Percentiles rank a stretch among this genome's conserved stretches.
Evolutionary conservation across 2,888 invertebrate species (phyloP).

Genomic region (Heliconius ismenius): DNA sequence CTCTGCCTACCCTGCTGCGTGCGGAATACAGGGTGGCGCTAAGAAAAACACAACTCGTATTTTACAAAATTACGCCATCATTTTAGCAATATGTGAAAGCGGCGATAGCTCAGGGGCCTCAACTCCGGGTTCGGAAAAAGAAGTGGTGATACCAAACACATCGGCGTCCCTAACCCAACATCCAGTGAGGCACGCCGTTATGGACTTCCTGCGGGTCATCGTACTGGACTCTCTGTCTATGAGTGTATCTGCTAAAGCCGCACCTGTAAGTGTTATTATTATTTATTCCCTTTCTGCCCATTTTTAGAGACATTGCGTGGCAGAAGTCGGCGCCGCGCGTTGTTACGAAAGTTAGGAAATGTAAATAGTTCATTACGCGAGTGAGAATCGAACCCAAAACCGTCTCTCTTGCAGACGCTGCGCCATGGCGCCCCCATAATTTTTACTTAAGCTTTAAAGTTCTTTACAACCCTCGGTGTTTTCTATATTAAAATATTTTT

Average conservation of each 20-base stretch:
- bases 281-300: not conserved
- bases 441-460: too few species aligned
- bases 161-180: slow-evolving; percentile 84
- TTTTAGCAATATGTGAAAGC: slow-evolving; percentile 81
- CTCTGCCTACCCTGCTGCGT: too few species aligned
- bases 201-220: slow-evolving; percentile 96
- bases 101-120: slow-evolving; percentile 90
- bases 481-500: not conserved
- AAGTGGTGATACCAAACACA: slow-evolving; percentile 74
- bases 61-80: not conserved
- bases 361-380: not conserved
- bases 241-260: slow-evolving; percentile 88
- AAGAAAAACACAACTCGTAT: not conserved
- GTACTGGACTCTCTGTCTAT: slow-evolving; percentile 96
- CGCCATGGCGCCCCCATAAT: not conserved
- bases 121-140: slow-evolving; percentile 86
- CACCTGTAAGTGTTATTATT: slow-evolving; percentile 79
- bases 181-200: slow-evolving; percentile 92
- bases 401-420: not conserved
- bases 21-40: too few species aligned
- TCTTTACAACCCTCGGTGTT: not conserved
- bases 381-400: not conserved
- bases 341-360: not conserved
- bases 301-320: not conserved
- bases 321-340: not conserved